phyloP scores from a whole-genome alignment of 2,113 vertebrate genomes.

The Otus sunia region DNA sequence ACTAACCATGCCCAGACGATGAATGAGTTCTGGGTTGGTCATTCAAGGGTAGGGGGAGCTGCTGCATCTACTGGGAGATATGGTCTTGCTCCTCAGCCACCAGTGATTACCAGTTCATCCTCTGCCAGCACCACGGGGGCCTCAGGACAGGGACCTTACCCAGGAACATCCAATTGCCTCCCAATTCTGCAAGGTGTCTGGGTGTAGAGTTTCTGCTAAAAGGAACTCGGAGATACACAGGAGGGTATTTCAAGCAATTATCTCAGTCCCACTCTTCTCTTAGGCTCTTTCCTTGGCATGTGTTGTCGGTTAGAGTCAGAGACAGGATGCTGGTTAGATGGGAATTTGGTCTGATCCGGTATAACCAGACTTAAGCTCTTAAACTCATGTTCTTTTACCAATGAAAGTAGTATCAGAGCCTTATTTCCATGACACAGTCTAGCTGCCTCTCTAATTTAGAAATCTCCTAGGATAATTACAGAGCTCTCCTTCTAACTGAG shows the following conservation, averaged over 20 bases:
- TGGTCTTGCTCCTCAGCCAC: not conserved
- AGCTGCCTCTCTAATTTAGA: not conserved
- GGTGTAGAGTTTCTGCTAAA: not conserved
- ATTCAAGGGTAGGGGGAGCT: not conserved
- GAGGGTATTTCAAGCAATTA: not conserved
- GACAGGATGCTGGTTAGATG: not conserved
- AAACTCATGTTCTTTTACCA: not conserved
- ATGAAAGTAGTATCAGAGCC: not conserved
- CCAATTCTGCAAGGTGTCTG: not conserved
- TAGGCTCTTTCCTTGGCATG: not conserved
- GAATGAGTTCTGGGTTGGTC: not conserved
- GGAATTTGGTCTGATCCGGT: not conserved
- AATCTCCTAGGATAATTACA: not conserved
- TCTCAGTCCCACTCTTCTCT: not conserved
- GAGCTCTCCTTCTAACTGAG: not conserved
- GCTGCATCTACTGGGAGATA: not conserved
- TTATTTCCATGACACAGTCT: not conserved
- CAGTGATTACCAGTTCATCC: not conserved
- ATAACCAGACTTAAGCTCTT: not conserved
- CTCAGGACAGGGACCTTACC: not conserved
- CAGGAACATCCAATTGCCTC: not conserved
- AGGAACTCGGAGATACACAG: not conserved
- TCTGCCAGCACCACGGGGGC: accelerated
- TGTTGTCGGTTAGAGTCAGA: not conserved
- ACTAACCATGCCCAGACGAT: not conserved